Base-by-base conservation (phyloP, 2,797 vertebrate genomes). In the Sebastes cheni region DNA sequence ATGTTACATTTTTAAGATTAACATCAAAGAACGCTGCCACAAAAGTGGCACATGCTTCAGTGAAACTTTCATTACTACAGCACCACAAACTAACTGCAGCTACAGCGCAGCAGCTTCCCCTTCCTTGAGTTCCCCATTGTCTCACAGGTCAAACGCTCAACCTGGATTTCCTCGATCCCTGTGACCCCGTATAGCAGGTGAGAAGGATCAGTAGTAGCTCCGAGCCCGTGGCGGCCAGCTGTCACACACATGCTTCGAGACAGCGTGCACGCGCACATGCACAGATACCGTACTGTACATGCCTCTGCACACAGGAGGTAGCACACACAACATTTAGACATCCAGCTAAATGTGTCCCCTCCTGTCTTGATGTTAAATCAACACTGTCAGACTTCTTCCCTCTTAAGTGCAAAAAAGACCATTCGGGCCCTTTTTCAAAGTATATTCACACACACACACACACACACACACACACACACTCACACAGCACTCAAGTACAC, bases 141-240 rank as follows among this genome's bases (percentile, higher is more conserved):
- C 59, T 30, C 9, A 1, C 34, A 66, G 67, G 74, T 76, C 82
- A 80, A 87, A 83, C 39, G 20, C 42, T 50, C 32, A 85, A 70
- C 58, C 34, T 78, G 77, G 72, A 80, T 87, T 83, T 90, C 66
- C 76, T 83, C 72, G 58, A 79, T 79, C 78, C 76, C 54, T 5
- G 22, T 76, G 84, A 91, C 89, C 83, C 62, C 39, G 36, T 8
- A 0, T 14, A 78, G 88, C 89, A 91, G 92, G 92, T 91, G 87
- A 91, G 67, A 67, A 32, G 84, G 87, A 88, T 87, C 77, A 88
- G 87, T 23, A 2, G 62, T 23, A 39, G 68, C 78, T 12, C 13
- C 20, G 75, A 83, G 75, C 62, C 78, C 3, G 34, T 69, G 61
- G 76, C 79, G 29, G 72, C 86, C 92, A 86, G 89, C 92, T 91